Conservation (phyloP, 1,140 invertebrate species). For the Pentalonia nigronervosa region DNA sequence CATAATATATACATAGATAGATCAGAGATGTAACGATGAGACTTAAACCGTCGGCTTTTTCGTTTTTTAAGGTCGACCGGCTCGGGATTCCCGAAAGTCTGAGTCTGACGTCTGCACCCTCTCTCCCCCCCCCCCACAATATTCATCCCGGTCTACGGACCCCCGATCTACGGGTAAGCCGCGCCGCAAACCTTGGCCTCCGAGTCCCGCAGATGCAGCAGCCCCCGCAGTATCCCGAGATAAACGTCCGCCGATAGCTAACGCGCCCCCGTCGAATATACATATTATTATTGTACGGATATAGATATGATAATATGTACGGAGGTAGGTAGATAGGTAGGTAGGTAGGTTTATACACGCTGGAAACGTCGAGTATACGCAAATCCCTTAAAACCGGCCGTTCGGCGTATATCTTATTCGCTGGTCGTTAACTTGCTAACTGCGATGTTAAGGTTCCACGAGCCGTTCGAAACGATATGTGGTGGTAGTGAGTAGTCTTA, state of each 20-base stretch:
- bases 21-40: not conserved
- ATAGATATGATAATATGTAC: not conserved
- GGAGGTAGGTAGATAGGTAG: not conserved
- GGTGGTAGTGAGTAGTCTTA: not conserved
- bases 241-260: not conserved
- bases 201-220: no score
- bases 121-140: no score
- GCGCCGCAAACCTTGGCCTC: not conserved
- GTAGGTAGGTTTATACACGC: no score
- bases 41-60: not conserved
- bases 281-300: not conserved
- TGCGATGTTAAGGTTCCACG: not conserved
- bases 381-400: constrained; percentile 3
- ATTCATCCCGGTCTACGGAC: no score
- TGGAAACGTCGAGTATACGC: not conserved
- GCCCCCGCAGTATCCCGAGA: not conserved
- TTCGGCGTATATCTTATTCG: not conserved
- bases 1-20: not conserved
- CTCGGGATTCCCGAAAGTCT: not conserved
- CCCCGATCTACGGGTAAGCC: not conserved
- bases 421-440: not conserved
- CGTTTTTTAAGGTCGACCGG: not conserved
- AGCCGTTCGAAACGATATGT: not conserved
- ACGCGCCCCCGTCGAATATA: not conserved
- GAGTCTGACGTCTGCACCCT: not conserved